These are phyloP conservation scores for Ctenosaura bakeri DNA, from an alignment of 2,797 vertebrate genomes.

Conservation along the genomic window DNA sequence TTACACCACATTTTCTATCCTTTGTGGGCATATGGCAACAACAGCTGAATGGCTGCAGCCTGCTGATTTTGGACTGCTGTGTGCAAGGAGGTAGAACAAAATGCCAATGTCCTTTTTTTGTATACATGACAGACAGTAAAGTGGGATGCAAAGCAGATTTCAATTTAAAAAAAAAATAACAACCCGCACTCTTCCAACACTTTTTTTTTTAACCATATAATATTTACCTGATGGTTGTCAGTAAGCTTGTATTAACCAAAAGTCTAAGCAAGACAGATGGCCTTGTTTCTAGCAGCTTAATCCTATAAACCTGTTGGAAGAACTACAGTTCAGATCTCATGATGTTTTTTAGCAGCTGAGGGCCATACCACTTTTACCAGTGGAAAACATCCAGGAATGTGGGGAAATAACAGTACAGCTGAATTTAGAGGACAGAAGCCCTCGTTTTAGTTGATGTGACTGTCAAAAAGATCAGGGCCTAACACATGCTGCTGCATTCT, in stretches of 20 bases:
- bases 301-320: background rate
- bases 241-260: constrained; percentile 3
- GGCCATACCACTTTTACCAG: background rate
- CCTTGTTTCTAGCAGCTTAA: background rate
- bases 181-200: too few species aligned
- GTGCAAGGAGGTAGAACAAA: constrained; percentile 24
- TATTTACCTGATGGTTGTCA: background rate
- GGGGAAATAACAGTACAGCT: background rate
- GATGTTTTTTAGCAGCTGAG: background rate
- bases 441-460: background rate
- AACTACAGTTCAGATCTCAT: background rate
- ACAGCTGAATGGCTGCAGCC: constrained; percentile 55
- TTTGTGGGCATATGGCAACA: constrained; percentile 60
- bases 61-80: constrained; percentile 61
- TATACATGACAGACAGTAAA: constrained; percentile 24
- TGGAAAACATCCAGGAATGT: background rate
- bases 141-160: constrained; percentile 44
- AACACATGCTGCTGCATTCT: background rate
- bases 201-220: background rate
- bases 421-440: background rate
- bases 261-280: background rate
- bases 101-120: constrained; percentile 38
- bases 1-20: constrained; percentile 38
- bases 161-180: background rate
- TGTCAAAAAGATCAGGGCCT: background rate